Percentiles rank a stretch among this genome's conserved stretches.
Conservation (phyloP, 2,113 vertebrate genomes). For the Pelodiscus sinensis region DNA sequence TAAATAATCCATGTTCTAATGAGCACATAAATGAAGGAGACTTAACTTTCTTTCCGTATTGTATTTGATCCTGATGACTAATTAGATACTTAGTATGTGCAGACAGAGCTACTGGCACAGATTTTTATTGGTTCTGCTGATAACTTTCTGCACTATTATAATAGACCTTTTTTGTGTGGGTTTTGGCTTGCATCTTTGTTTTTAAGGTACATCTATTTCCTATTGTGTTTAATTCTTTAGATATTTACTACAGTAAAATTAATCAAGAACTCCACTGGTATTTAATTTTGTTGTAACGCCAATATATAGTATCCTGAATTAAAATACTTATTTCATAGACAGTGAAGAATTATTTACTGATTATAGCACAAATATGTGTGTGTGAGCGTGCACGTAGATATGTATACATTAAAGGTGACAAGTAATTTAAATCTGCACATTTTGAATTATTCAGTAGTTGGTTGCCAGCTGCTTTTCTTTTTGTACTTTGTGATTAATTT, state of each 20-base stretch:
- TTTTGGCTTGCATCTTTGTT: not conserved
- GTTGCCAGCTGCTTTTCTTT: constrained; percentile 76
- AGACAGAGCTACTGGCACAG: constrained; percentile 19
- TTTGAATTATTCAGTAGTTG: constrained; percentile 75
- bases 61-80: constrained; percentile 51
- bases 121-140: constrained; percentile 14
- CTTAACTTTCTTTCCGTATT: constrained; percentile 16
- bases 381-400: not conserved
- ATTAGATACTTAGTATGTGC: constrained; percentile 45
- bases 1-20: constrained; percentile 37
- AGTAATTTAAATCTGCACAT: constrained; percentile 74
- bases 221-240: constrained; percentile 29
- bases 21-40: constrained; percentile 28
- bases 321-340: constrained; percentile 71
- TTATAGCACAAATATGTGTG: constrained; percentile 37
- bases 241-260: constrained; percentile 41
- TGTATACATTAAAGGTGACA: constrained; percentile 65
- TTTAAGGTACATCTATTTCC: constrained; percentile 16
- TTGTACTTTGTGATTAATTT: constrained; percentile 79
- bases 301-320: constrained; percentile 56
- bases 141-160: not conserved
- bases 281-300: constrained; percentile 65
- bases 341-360: constrained; percentile 75
- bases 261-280: constrained; percentile 59
- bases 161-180: not conserved